These are phyloP conservation scores for Troilus luridus DNA, from an alignment of 2,888 invertebrate species.

Conservation along the genomic window DNA sequence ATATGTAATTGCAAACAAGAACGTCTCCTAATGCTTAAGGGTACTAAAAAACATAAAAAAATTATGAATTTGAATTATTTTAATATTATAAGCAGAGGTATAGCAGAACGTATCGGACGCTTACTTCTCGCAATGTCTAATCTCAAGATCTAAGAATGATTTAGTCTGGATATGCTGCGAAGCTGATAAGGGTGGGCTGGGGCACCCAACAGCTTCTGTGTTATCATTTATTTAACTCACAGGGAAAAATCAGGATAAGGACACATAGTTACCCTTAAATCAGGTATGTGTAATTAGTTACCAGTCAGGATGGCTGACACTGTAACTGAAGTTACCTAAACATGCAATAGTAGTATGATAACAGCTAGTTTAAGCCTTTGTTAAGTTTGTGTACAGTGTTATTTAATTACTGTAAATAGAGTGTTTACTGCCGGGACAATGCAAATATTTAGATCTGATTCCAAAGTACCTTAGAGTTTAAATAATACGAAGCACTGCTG, in stretches of 20 bases:
- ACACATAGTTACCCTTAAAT: background rate
- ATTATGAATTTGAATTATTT: background rate
- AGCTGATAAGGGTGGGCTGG: background rate
- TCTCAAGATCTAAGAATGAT: too few species aligned
- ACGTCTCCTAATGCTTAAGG: background rate
- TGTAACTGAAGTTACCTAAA: too few species aligned
- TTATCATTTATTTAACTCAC: background rate
- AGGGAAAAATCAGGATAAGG: background rate
- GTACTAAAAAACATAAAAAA: background rate
- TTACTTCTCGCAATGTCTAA: background rate
- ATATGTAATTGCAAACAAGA: too few species aligned
- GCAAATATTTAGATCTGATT: background rate
- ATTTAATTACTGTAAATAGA: too few species aligned
- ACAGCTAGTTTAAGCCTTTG: too few species aligned
- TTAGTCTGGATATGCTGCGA: background rate
- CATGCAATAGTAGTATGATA: too few species aligned
- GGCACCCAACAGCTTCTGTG: background rate
- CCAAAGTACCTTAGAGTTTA: background rate
- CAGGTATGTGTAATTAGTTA: background rate
- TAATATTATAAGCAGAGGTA: background rate
- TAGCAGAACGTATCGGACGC: background rate
- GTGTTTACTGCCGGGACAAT: too few species aligned
- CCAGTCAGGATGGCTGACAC: background rate
- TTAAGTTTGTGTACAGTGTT: too few species aligned
- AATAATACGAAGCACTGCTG: background rate